phyloP scores from a whole-genome alignment of 2,797 vertebrate species.

The Cynodonichthys magdalenae region DNA sequence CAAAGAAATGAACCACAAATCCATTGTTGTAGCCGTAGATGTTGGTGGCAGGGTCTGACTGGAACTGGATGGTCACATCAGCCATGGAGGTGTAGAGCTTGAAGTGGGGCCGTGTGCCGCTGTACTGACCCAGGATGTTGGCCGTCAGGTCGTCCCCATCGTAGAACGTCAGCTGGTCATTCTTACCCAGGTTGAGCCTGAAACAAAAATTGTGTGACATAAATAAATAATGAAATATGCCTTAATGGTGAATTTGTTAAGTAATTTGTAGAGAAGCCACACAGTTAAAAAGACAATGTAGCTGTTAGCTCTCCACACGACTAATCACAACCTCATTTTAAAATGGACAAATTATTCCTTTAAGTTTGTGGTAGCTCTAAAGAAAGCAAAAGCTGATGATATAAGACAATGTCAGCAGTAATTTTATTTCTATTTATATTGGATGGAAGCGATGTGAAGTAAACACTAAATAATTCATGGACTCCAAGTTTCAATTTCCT shows the following conservation, averaged over 20 bases:
- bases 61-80: constrained; percentile 95
- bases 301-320: too few species aligned
- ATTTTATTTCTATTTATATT: constrained; percentile 68
- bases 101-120: constrained; percentile 86
- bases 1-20: constrained; percentile 95
- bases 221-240: neutral
- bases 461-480: constrained; percentile 82
- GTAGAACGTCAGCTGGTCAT: constrained; percentile 93
- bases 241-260: neutral
- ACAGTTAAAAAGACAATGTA: neutral
- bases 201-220: neutral
- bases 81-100: constrained; percentile 93
- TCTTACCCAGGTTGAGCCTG: constrained; percentile 89
- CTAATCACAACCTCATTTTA: too few species aligned
- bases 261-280: neutral
- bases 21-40: constrained; percentile 92
- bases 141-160: constrained; percentile 96
- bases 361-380: constrained; percentile 18
- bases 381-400: constrained; percentile 42
- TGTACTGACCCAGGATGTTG: constrained; percentile 95
- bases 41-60: constrained; percentile 92
- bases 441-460: constrained; percentile 67
- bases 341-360: neutral
- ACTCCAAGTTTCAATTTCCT: constrained; percentile 18
- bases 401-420: constrained; percentile 46